A percentile compares a stretch with the other conserved stretches of the same genome.
Evolutionary conservation across 1,140 invertebrate species (phyloP).

Genomic region (Lysiphlebus fabarum): DNA sequence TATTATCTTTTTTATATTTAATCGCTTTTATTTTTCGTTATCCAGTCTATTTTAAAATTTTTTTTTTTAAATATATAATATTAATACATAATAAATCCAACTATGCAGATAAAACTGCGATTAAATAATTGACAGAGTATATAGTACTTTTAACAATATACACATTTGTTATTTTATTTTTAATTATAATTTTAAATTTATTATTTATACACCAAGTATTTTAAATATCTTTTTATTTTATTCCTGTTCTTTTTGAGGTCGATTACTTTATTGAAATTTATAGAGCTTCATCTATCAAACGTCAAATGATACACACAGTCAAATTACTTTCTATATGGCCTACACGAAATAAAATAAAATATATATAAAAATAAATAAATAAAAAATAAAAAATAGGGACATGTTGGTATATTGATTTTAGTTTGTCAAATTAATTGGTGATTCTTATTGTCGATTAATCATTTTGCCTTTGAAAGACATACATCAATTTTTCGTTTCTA

Average conservation of each 20-base stretch:
- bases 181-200: neutral
- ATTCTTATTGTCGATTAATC: conserved; percentile 17
- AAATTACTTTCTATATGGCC: conserved; percentile 3
- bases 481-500: neutral
- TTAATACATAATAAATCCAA: conserved; percentile 1
- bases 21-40: too few species aligned
- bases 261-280: too few species aligned
- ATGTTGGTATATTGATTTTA: neutral
- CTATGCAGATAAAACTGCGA: conserved; percentile 9
- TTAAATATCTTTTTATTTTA: too few species aligned
- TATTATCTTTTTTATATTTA: too few species aligned
- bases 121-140: conserved; percentile 7
- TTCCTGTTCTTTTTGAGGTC: too few species aligned
- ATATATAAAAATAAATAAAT: neutral
- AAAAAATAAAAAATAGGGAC: neutral
- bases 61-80: neutral
- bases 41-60: too few species aligned
- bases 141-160: conserved; percentile 5
- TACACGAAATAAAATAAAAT: neutral
- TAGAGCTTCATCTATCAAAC: too few species aligned
- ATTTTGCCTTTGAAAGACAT: neutral
- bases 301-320: neutral
- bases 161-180: neutral
- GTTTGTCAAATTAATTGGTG: conserved; percentile 12
- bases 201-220: neutral